These are phyloP conservation scores for Pasiphila rectangulata DNA, from an alignment of 2,888 invertebrate species.

Conservation along the genomic window DNA sequence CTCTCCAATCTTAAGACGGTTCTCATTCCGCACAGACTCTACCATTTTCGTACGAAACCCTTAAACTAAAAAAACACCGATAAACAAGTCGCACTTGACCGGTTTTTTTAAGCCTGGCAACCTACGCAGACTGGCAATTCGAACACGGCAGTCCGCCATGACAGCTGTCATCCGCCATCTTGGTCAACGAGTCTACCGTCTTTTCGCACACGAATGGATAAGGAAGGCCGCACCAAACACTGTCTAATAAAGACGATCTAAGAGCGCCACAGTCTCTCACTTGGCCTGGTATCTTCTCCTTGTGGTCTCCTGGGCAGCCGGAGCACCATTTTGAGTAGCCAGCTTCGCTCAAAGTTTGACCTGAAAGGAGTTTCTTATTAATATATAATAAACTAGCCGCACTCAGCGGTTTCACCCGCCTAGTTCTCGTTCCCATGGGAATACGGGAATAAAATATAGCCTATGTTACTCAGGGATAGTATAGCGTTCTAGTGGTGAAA, in stretches of 20 bases:
- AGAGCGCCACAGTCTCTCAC: constrained; percentile 10
- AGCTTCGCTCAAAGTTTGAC: constrained; percentile 27
- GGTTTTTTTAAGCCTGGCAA: not conserved
- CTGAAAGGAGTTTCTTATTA: constrained; percentile 25
- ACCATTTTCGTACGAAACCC: no score
- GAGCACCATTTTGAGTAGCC: constrained; percentile 26
- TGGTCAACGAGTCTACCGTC: constrained; percentile 6
- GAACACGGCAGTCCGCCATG: constrained; percentile 10
- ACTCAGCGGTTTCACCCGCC: no score
- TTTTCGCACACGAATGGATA: constrained; percentile 30
- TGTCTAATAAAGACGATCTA: constrained; percentile 11
- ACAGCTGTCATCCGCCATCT: constrained; percentile 1
- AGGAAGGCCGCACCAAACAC: constrained; percentile 11
- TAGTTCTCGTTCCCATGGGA: no score
- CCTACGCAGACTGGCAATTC: not conserved
- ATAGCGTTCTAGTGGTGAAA: no score
- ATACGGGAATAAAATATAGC: no score
- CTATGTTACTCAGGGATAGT: no score
- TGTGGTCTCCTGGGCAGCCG: constrained; percentile 14
- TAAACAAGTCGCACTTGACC: no score
- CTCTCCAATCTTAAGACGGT: no score
- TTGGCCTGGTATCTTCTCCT: constrained; percentile 3
- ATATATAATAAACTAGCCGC: no score
- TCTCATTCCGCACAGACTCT: no score
- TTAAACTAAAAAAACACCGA: not conserved